These are phyloP conservation scores for Zaprionus gabonicus DNA, from an alignment of 1,140 invertebrate genomes.

Conservation along the genomic window DNA sequence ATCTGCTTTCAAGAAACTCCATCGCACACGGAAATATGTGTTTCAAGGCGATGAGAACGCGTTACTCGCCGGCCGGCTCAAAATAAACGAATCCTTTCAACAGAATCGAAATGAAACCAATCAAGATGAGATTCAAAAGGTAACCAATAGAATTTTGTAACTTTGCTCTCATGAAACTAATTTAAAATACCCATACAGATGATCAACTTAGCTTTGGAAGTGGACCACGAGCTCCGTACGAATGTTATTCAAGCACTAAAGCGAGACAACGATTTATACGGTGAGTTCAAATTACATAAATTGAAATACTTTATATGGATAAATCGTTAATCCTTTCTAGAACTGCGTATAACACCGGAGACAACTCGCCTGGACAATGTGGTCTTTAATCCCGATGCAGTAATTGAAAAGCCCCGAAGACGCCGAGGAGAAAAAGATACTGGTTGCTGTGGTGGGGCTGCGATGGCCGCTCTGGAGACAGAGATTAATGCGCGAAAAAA, in stretches of 20 bases:
- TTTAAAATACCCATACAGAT: slow-evolving; percentile 44
- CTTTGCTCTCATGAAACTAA: neutral
- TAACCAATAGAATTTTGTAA: neutral
- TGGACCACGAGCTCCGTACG: slow-evolving; percentile 73
- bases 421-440: slow-evolving; percentile 34
- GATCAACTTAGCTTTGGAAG: slow-evolving; percentile 74
- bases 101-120: slow-evolving; percentile 66
- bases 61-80: slow-evolving; percentile 52
- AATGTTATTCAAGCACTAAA: slow-evolving; percentile 78
- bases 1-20: slow-evolving; percentile 72
- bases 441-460: slow-evolving; percentile 67
- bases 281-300: slow-evolving; percentile 65
- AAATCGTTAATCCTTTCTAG: slow-evolving; percentile 19
- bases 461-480: slow-evolving; percentile 50
- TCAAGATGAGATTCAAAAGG: slow-evolving; percentile 73
- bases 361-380: slow-evolving; percentile 78
- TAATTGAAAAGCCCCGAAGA: slow-evolving; percentile 57
- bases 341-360: slow-evolving; percentile 73
- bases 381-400: slow-evolving; percentile 71
- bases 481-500: slow-evolving; percentile 55
- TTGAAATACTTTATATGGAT: neutral
- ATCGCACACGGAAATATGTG: slow-evolving; percentile 73
- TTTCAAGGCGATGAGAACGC: slow-evolving; percentile 71
- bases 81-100: slow-evolving; percentile 76
- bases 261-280: slow-evolving; percentile 66